These are phyloP conservation scores for Apis florea DNA, from an alignment of 1,140 invertebrate species.

Conservation along the genomic window DNA sequence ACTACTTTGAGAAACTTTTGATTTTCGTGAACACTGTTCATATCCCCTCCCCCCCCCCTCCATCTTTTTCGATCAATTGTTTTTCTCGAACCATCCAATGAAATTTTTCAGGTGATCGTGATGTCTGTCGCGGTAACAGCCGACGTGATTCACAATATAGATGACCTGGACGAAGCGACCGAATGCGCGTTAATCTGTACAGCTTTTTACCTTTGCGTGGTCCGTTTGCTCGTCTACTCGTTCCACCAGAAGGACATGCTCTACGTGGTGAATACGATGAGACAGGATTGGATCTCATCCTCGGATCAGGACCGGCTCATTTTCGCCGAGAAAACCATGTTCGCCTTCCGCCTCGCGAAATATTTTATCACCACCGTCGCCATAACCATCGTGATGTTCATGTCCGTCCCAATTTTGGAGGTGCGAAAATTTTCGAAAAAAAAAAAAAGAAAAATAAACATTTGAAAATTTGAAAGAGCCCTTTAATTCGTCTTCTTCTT, in stretches of 20 bases:
- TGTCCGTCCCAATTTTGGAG: conserved; percentile 59
- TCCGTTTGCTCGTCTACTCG: conserved; percentile 58
- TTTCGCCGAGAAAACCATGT: conserved; percentile 59
- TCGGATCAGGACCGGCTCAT: conserved; percentile 50
- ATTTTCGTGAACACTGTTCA: too few species aligned
- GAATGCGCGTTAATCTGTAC: conserved; percentile 60
- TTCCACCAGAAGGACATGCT: conserved; percentile 58
- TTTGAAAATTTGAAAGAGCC: too few species aligned
- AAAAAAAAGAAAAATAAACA: too few species aligned
- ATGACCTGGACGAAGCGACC: conserved; percentile 65
- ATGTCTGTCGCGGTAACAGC: conserved; percentile 25
- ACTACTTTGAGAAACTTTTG: too few species aligned
- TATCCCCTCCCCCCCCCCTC: too few species aligned
- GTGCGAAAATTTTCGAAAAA: conserved; percentile 25
- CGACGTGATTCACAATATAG: conserved; percentile 52
- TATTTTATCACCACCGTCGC: conserved; percentile 62
- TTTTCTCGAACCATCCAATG: too few species aligned
- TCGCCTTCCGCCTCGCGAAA: conserved; percentile 63
- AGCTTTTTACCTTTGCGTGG: conserved; percentile 51
- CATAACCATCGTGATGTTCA: conserved; percentile 41
- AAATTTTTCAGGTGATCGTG: conserved; percentile 9
- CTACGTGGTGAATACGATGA: conserved; percentile 66
- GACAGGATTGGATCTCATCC: conserved; percentile 60
- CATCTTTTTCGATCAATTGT: too few species aligned
- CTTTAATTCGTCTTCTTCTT: too few species aligned